phyloP scores from a whole-genome alignment of 2,113 vertebrate species.

The Prunella fulvescens region DNA sequence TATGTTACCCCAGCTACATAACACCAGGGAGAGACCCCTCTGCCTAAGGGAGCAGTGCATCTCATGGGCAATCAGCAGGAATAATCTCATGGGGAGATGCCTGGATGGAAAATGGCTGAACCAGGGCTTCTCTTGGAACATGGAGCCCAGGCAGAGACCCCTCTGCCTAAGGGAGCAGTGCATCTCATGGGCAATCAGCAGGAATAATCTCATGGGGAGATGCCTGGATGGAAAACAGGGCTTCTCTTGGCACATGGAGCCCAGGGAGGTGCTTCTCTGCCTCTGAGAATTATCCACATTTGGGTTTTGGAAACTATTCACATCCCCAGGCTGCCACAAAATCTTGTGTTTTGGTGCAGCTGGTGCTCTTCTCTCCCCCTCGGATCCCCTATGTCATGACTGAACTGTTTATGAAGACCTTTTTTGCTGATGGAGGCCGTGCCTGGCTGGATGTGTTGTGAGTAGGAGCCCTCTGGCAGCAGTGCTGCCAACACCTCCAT shows the following conservation, averaged over 20 bases:
- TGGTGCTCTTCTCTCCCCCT: constrained; percentile 80
- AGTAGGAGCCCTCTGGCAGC: background rate
- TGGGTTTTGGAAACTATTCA: background rate
- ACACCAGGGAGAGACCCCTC: background rate
- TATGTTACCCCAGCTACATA: background rate
- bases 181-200: background rate
- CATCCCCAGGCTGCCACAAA: background rate
- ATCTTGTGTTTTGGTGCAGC: constrained; percentile 62
- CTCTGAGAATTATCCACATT: background rate
- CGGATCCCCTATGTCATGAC: constrained; percentile 29
- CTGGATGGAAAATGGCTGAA: background rate
- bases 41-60: rapidly evolving
- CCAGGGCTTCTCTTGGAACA: background rate
- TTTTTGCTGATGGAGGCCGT: constrained; percentile 75
- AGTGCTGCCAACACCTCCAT: background rate
- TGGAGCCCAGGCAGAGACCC: background rate
- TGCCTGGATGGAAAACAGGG: background rate
- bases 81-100: background rate
- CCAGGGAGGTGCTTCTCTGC: background rate
- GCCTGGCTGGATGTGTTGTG: constrained; percentile 24
- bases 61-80: background rate
- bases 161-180: rapidly evolving
- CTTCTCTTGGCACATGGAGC: background rate
- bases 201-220: background rate
- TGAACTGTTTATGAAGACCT: constrained; percentile 52